A percentile compares a stretch with the other conserved stretches of the same genome.
Evolutionary conservation across 2,113 vertebrate genomes (phyloP).

Genomic region (Nestor notabilis): DNA sequence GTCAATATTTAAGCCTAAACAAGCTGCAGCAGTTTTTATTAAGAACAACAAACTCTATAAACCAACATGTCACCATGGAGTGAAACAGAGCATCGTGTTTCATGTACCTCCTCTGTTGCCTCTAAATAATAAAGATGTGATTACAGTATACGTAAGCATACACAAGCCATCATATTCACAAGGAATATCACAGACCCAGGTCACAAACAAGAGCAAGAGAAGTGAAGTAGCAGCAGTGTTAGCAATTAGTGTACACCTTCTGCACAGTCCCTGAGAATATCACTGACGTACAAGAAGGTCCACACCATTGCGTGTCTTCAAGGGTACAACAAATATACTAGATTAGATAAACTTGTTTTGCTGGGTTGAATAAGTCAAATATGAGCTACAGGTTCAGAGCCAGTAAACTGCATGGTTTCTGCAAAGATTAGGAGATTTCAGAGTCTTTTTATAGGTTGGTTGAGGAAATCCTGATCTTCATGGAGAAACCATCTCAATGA

Average conservation of each 20-base stretch:
- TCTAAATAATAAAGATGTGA: not conserved
- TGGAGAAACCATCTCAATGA: not conserved
- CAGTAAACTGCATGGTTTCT: not conserved
- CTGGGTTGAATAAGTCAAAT: not conserved
- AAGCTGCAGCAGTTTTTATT: not conserved
- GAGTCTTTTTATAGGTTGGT: not conserved
- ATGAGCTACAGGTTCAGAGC: not conserved
- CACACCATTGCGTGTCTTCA: fast-evolving
- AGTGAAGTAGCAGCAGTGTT: not conserved
- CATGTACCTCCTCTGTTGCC: not conserved
- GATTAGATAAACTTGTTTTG: not conserved
- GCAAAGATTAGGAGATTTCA: not conserved
- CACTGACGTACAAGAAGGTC: not conserved
- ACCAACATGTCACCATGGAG: not conserved
- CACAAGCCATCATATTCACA: not conserved
- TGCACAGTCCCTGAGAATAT: not conserved
- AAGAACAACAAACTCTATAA: not conserved
- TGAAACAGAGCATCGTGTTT: not conserved
- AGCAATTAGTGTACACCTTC: not conserved
- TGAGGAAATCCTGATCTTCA: slow-evolving; percentile 7
- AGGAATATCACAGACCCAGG: not conserved
- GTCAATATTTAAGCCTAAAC: not conserved
- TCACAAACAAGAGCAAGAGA: not conserved
- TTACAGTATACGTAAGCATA: not conserved
- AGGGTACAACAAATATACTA: not conserved